These are phyloP conservation scores for Ophiodon elongatus DNA, from an alignment of 2,113 vertebrate genomes.

Conservation along the genomic window DNA sequence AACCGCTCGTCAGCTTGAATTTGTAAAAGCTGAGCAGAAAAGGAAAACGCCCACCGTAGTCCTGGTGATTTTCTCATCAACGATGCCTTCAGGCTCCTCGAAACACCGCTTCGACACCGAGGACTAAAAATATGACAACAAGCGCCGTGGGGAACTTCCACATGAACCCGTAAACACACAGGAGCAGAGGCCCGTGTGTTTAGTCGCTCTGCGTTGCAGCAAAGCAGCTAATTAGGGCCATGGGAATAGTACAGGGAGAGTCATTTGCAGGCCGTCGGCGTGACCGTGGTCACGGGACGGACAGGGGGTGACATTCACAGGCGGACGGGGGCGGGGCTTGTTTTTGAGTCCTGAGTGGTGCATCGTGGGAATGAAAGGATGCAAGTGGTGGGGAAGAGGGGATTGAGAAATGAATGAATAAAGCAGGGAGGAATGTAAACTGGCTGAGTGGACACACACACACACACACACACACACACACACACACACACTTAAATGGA, in stretches of 20 bases:
- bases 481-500: slow-evolving; percentile 2
- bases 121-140: background rate
- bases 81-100: too few relatives aligned
- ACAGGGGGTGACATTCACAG: slow-evolving; percentile 63
- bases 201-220: slow-evolving; percentile 58
- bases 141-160: slow-evolving; percentile 19
- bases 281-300: slow-evolving; percentile 70
- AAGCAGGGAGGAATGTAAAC: slow-evolving; percentile 49
- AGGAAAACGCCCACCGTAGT: background rate
- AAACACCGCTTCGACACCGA: background rate
- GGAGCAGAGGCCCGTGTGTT: slow-evolving; percentile 34
- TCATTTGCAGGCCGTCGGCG: slow-evolving; percentile 53
- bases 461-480: too few relatives aligned
- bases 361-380: slow-evolving; percentile 4
- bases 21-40: background rate
- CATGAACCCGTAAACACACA: slow-evolving; percentile 21
- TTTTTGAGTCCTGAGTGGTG: background rate
- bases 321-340: slow-evolving; percentile 42
- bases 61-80: too few relatives aligned
- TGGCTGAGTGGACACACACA: slow-evolving; percentile 20
- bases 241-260: slow-evolving; percentile 65
- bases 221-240: slow-evolving; percentile 73
- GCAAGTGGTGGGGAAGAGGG: background rate
- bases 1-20: slow-evolving; percentile 9
- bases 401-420: slow-evolving; percentile 14